Evolutionary conservation across 2,113 vertebrate genomes (phyloP).

Genomic region (Terrapene triunguis): DNA sequence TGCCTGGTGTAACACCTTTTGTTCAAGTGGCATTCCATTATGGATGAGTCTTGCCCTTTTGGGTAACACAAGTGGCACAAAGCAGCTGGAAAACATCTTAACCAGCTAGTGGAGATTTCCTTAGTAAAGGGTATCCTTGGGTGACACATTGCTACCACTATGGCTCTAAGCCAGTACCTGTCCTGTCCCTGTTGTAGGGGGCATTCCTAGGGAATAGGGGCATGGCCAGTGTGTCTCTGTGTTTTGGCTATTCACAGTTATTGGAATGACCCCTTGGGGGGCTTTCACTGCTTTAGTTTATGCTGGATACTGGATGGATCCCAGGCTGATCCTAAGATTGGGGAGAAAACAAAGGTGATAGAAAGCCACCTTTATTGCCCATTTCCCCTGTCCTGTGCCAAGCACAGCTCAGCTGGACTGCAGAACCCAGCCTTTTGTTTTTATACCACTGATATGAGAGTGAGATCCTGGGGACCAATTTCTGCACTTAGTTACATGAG

Average conservation of each 20-base stretch:
- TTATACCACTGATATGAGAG: neutral
- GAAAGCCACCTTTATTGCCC: neutral
- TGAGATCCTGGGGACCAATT: neutral
- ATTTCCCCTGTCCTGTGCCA: neutral
- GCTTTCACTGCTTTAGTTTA: neutral
- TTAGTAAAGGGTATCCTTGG: neutral
- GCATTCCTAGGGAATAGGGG: neutral
- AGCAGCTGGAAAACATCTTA: neutral
- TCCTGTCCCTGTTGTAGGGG: neutral
- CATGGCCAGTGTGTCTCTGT: neutral
- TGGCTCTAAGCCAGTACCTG: neutral
- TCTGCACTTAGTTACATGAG: accelerated
- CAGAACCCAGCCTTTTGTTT: neutral
- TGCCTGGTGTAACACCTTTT: neutral
- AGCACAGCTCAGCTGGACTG: neutral
- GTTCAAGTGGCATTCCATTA: neutral
- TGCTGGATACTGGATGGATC: no score
- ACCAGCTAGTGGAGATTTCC: neutral
- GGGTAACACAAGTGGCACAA: neutral
- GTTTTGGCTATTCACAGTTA: neutral
- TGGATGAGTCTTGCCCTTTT: neutral
- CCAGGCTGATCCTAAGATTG: neutral
- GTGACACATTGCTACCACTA: neutral
- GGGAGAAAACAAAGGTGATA: neutral
- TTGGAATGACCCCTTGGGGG: neutral